Base-by-base conservation (phyloP, 2,113 vertebrate genomes). In the Ammospiza caudacuta region DNA sequence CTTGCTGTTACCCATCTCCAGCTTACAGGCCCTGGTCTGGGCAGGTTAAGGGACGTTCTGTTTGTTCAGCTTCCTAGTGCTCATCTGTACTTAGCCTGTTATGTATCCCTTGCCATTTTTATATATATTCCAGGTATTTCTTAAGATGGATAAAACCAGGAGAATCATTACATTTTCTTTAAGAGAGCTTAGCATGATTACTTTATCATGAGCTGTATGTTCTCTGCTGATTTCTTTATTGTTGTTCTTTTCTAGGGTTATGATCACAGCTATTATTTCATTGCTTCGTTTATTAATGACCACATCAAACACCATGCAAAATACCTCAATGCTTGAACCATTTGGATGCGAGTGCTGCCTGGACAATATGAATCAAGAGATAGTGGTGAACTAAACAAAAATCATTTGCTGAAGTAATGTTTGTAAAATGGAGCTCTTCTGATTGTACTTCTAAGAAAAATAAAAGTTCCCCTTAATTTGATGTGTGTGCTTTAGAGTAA, bases 231-330 rank as follows among this genome's bases (percentile, higher is more conserved):
- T 41, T 49, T 44, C 23, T 89, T 59, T 82, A 12, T 76, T 64
- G 70, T 43, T 80, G 3, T 33, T 73, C n/a, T 95, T 83, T 80
- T 41, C 75, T 90, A 99, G 99, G 99, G 99, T 72, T 99, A 99
- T 0, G 99, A 99, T 96, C 99, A 99, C 97, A 99, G 99, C 98
- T 99, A 99, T 97, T 99, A 97, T 98, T 99, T 99, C 96, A 98
- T 99, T 72, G 98, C 98, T 87, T 99, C 99, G 2, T 99, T 99
- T 96, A 98, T 99, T 85, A 96, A 97, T 11, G 99, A 99, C 92
- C 99, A 99, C 98, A 98, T 99, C 98, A 98, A 98, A 83, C 99
- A 99, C 72, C 99, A 99, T 37, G 98, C 99, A 91, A 99, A 99
- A 95, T 99, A 98, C 96, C 98, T 99, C 89, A 99, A 98, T 27